A percentile compares a stretch with the other conserved stretches of the same genome.
These are phyloP conservation scores for Sarcophaga carnaria DNA, from an alignment of 2,888 invertebrate genomes.

Conservation along the genomic window DNA sequence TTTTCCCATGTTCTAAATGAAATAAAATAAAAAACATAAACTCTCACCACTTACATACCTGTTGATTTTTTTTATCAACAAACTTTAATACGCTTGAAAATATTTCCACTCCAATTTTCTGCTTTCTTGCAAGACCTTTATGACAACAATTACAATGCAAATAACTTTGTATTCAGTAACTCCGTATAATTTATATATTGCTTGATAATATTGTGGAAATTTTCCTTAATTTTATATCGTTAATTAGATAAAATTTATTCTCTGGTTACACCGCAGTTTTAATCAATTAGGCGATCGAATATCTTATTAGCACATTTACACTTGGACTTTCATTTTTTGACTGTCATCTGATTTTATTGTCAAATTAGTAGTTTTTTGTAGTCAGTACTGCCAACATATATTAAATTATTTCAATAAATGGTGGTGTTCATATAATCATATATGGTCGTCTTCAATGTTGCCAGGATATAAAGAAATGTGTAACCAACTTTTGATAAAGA, in stretches of 20 bases:
- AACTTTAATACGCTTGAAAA: not conserved
- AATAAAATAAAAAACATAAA: slow-evolving; percentile 10
- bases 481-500: too few relatives aligned
- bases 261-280: not conserved
- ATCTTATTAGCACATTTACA: not conserved
- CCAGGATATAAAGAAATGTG: not conserved
- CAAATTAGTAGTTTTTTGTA: slow-evolving; percentile 18
- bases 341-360: slow-evolving; percentile 57
- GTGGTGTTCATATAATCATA: slow-evolving; percentile 38
- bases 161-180: not conserved
- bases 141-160: not conserved
- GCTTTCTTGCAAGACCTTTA: not conserved
- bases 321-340: slow-evolving; percentile 50
- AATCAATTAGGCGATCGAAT: slow-evolving; percentile 3
- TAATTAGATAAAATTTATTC: slow-evolving; percentile 9
- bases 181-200: not conserved
- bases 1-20: not conserved
- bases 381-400: slow-evolving; percentile 40
- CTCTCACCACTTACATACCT: slow-evolving; percentile 32
- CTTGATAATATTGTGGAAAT: not conserved
- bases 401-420: not conserved
- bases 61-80: slow-evolving; percentile 58
- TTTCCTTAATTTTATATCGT: slow-evolving; percentile 16
- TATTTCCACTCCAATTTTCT: not conserved
- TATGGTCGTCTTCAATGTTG: slow-evolving; percentile 4